Base-by-base conservation (phyloP, 2,797 vertebrate species). In the Lateolabrax maculatus region DNA sequence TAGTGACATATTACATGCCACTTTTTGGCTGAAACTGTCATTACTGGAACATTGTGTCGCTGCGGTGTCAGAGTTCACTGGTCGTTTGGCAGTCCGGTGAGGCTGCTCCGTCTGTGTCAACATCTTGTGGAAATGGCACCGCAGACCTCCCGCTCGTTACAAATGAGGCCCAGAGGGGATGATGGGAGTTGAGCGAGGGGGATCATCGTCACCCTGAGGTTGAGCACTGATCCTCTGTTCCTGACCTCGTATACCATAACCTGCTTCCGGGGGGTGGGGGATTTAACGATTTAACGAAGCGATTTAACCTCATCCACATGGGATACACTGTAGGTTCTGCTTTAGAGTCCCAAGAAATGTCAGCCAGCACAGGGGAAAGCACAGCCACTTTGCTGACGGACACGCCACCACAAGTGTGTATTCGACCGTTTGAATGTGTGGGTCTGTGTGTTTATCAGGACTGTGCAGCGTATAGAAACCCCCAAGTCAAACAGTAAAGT, bases 121-220 rank as follows among this genome's bases (percentile, higher is more conserved):
- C 66, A 68, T 82, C 81, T 69, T 66, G 66, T 67, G 80, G 80
- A 83, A 82, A 76, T 80, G 70, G 87, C 78, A 79, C 73, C 16
- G 21, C 62, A 39, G 84, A 86, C 80, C 80, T 80, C 75, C 73
- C n/a, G 74, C 34, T 87, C 67, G 9, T 83, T 84, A 71, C 88
- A 93, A 94, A 93, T 92, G 87, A 92, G 92, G 52, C 84, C 88
- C 80, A 43, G 60, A 80, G 87, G 84, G 84, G 61, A 55, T 21
- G 36, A 68, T 36, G 25, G 77, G 61, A 84, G 64, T 66, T 1
- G 29, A 66, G 53, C 25, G 41, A 48, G 49, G 36, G 68, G 57
- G 27, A n/a, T 70, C 27, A 2, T 16, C 25, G 10, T 75, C 80
- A 85, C 85, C 85, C 71, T 9, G 73, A 80, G 84, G 87, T 87